Conservation (phyloP, 2,888 invertebrate genomes). For the Ditula angustiorana region DNA sequence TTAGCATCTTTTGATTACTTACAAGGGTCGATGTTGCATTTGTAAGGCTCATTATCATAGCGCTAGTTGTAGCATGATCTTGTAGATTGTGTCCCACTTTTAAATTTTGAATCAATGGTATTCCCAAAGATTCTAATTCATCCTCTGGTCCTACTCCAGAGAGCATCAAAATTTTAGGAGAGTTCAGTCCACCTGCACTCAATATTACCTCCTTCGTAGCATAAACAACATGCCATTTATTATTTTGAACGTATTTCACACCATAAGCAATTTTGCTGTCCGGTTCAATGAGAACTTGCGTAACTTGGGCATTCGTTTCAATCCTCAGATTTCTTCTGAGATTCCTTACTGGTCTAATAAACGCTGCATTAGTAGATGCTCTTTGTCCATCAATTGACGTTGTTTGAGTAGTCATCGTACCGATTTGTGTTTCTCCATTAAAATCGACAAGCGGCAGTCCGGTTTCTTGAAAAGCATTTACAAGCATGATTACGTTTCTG, state of each 20-base stretch:
- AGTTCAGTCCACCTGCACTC: conserved; percentile 85
- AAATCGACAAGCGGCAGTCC: conserved; percentile 85
- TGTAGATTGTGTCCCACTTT: conserved; percentile 91
- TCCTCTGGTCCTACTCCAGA: conserved; percentile 87
- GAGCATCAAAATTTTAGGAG: conserved; percentile 87
- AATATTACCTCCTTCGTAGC: conserved; percentile 86
- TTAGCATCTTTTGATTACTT: conserved; percentile 59
- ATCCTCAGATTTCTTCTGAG: conserved; percentile 79
- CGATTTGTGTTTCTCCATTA: conserved; percentile 84
- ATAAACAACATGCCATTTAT: conserved; percentile 49
- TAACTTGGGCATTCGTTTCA: conserved; percentile 80
- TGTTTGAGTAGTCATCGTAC: conserved; percentile 86
- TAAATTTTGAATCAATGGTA: conserved; percentile 85
- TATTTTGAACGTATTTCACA: conserved; percentile 59
- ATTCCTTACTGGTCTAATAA: conserved; percentile 86
- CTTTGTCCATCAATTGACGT: conserved; percentile 85
- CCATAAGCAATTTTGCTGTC: conserved; percentile 59
- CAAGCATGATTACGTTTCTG: conserved; percentile 78
- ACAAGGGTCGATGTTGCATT: conserved; percentile 80
- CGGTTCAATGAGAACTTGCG: conserved; percentile 82
- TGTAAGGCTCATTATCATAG: conserved; percentile 81
- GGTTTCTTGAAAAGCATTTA: conserved; percentile 85
- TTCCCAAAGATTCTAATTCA: conserved; percentile 74
- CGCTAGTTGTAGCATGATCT: conserved; percentile 86
- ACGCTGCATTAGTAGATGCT: conserved; percentile 87